Base-by-base conservation (phyloP, 2,888 invertebrate genomes). In the Julus scanicus region DNA sequence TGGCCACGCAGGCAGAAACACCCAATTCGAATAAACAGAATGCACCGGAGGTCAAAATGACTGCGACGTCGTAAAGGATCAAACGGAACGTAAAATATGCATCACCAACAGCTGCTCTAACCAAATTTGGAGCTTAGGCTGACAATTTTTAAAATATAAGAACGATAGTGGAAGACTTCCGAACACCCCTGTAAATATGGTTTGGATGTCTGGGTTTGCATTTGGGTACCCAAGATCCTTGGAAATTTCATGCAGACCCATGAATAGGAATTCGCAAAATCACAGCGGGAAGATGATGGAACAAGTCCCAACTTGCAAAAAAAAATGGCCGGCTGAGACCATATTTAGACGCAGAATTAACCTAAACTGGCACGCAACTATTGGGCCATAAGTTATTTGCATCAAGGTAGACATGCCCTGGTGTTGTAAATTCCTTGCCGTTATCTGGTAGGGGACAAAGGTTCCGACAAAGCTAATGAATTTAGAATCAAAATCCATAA, bases 141-240 rank as follows among this genome's bases (percentile, higher is more conserved):
- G 63, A n/a, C 63, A n/a, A 63, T 17, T 63, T 63, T 63, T 63
- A 63, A 63, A 13, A n/a, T 29, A 29, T 15, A 57, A 15, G 17
- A 9, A 71, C 29, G 29, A 9, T 29, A 71, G 29, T 9, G 20
- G 71, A 20, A 71, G 29, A 29, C 29, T 29, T 71, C n/a, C 71
- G 20, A 71, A 71, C 71, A 71, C 71, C 71, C 63, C 71, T 71
- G 71, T 71, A 71, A 71, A 71, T 71, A 71, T 29, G 71, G 20
- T 71, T 71, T 11, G 71, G 8, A 71, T 29, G 29, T 20, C n/a
- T 57, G 57, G n/a, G n/a, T 1, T 71, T 71, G 29, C 6, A n/a
- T 6, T 71, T 17, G 71, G 57, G 5, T 11, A 1, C 53, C 20
- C 20, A 29, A 71, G n/a, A 29, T 29, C 71, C 71, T n/a, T 29